Conservation (phyloP, 2,888 invertebrate genomes). For the Nemapogon koenigi region DNA sequence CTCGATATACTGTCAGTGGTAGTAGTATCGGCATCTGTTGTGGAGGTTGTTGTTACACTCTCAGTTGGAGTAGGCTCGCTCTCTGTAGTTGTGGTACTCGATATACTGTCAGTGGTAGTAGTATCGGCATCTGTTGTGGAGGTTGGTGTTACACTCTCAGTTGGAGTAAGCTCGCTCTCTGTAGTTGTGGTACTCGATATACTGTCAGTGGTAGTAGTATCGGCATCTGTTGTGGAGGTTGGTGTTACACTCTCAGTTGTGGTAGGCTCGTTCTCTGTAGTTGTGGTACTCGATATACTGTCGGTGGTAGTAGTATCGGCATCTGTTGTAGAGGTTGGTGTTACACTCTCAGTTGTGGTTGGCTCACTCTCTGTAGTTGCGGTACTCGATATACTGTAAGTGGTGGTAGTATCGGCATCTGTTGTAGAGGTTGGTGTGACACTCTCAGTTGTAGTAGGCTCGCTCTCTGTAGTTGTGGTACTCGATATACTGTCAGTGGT, state of each 20-base stretch:
- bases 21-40: neutral
- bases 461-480: constrained; percentile 2
- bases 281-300: neutral
- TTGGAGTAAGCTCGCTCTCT: neutral
- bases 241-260: neutral
- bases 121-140: neutral
- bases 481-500: neutral
- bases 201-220: neutral
- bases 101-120: constrained; percentile 1
- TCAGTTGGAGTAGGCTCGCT: neutral
- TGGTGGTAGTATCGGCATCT: neutral
- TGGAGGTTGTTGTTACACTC: neutral
- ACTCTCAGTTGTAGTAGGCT: constrained; percentile 11
- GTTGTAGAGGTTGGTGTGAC: constrained; percentile 4
- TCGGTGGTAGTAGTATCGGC: neutral
- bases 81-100: constrained; percentile 1
- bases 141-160: neutral
- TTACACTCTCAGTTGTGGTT: constrained; percentile 10
- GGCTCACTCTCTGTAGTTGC: constrained; percentile 1
- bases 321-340: constrained; percentile 11
- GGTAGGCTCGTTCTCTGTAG: neutral
- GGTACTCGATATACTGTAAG: constrained; percentile 5
- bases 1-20: neutral
- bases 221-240: neutral
- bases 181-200: constrained; percentile 1